phyloP scores from a whole-genome alignment of 2,888 invertebrate species.

The Melinaea marsaeus region DNA sequence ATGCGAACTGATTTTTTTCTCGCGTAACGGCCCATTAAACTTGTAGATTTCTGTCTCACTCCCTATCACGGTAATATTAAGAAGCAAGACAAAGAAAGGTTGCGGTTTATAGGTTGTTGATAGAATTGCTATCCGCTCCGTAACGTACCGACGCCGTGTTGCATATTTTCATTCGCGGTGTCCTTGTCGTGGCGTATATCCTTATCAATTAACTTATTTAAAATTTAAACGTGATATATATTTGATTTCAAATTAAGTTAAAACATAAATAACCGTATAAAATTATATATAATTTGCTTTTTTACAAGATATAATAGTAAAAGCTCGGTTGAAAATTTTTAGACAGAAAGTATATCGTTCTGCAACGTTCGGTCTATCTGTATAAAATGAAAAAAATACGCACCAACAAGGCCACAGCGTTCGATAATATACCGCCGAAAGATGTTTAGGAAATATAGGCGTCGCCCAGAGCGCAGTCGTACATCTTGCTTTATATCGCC shows the following conservation, averaged over 20 bases:
- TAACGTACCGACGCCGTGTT: constrained; percentile 73
- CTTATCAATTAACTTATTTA: constrained; percentile 6
- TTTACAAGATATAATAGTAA: no score
- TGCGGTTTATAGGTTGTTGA: constrained; percentile 79
- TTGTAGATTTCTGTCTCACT: constrained; percentile 77
- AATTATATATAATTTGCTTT: no score
- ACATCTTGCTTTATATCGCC: constrained; percentile 73
- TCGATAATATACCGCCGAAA: constrained; percentile 67
- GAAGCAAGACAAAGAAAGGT: constrained; percentile 77
- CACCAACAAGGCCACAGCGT: constrained; percentile 63
- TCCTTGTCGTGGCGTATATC: constrained; percentile 54
- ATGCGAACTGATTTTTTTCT: constrained; percentile 78
- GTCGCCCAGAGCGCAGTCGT: constrained; percentile 76
- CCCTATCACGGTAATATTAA: constrained; percentile 59
- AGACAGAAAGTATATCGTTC: not conserved
- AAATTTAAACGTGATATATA: no score
- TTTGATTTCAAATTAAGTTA: no score
- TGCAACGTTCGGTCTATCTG: not conserved
- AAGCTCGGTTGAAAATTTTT: no score
- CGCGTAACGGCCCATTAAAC: constrained; percentile 78
- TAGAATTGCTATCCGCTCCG: constrained; percentile 78
- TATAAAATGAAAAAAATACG: constrained; percentile 39
- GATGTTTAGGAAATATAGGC: constrained; percentile 78
- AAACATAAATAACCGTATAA: no score
- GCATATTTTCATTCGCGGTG: constrained; percentile 69